Conservation (phyloP, 1,140 invertebrate genomes). For the Zaprionus gabonicus region DNA sequence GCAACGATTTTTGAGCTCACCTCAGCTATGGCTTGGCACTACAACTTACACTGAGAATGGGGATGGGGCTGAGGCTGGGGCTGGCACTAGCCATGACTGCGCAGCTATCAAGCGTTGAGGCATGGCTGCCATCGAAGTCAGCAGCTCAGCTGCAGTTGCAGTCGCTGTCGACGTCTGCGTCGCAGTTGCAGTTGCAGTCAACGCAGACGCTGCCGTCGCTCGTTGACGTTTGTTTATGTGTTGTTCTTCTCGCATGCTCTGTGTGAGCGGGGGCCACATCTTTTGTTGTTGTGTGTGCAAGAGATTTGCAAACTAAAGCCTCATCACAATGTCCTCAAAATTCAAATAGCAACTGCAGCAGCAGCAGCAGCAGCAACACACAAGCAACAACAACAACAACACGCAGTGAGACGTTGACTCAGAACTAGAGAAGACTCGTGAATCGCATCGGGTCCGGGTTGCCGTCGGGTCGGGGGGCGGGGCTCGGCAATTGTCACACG, state of each 20-base stretch:
- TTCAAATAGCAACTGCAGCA: slow-evolving; percentile 73
- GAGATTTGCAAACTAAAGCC: slow-evolving; percentile 83
- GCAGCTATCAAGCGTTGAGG: slow-evolving; percentile 51
- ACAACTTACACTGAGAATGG: not conserved
- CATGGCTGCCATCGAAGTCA: slow-evolving; percentile 38
- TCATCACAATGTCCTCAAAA: slow-evolving; percentile 83
- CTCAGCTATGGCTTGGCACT: not conserved
- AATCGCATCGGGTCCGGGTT: slow-evolving; percentile 10
- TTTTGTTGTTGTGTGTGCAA: slow-evolving; percentile 60
- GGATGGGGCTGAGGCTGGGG: not conserved
- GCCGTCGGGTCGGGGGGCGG: not conserved
- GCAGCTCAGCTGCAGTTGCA: slow-evolving; percentile 22
- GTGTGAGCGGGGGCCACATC: slow-evolving; percentile 32
- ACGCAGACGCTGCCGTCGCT: slow-evolving; percentile 39
- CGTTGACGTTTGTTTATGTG: slow-evolving; percentile 61
- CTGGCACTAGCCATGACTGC: slow-evolving; percentile 46
- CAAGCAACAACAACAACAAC: slow-evolving; percentile 49
- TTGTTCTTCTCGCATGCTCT: slow-evolving; percentile 21
- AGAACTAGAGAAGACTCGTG: slow-evolving; percentile 32
- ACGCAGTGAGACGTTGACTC: slow-evolving; percentile 49
- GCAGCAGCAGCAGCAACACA: slow-evolving; percentile 35
- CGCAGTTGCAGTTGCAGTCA: slow-evolving; percentile 5
- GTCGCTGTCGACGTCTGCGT: slow-evolving; percentile 18
- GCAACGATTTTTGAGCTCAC: slow-evolving; percentile 16
- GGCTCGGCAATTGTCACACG: slow-evolving; percentile 77